Percentiles rank a stretch among this genome's conserved stretches.
These are phyloP conservation scores for Molossus alvarezi DNA, from an alignment of 2,797 vertebrate genomes.

Conservation along the genomic window DNA sequence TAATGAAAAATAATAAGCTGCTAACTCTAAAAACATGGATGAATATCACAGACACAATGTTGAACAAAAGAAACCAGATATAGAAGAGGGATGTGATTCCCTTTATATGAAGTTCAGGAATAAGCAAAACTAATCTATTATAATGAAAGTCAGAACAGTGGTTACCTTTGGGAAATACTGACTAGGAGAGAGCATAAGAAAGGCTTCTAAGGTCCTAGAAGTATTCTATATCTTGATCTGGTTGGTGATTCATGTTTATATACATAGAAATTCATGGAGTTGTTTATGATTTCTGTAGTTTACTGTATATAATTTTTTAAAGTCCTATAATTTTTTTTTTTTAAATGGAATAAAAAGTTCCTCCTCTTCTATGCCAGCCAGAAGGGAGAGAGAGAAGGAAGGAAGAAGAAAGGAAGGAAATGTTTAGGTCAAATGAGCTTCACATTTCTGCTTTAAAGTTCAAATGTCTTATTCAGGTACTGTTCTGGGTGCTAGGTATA, in stretches of 20 bases:
- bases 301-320: neutral
- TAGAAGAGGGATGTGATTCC: neutral
- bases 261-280: neutral
- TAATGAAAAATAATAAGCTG: conserved; percentile 57
- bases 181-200: neutral
- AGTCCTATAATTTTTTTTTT: neutral
- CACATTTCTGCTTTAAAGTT: conserved; percentile 43
- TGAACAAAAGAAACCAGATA: conserved; percentile 1
- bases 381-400: neutral
- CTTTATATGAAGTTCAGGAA: conserved; percentile 27
- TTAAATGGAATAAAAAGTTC: neutral
- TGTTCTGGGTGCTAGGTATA: neutral
- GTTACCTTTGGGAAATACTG: neutral
- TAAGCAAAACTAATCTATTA: conserved; percentile 47
- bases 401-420: neutral
- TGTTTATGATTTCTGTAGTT: conserved; percentile 36
- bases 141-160: neutral
- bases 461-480: neutral
- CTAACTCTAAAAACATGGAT: conserved; percentile 51
- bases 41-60: conserved; percentile 8
- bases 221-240: conserved; percentile 33
- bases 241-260: neutral
- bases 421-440: neutral
- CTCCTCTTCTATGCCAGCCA: neutral
- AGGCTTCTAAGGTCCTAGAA: conserved; percentile 11